These are phyloP conservation scores for Apis mellifera DNA, from an alignment of 1,140 invertebrate species.

Conservation along the genomic window DNA sequence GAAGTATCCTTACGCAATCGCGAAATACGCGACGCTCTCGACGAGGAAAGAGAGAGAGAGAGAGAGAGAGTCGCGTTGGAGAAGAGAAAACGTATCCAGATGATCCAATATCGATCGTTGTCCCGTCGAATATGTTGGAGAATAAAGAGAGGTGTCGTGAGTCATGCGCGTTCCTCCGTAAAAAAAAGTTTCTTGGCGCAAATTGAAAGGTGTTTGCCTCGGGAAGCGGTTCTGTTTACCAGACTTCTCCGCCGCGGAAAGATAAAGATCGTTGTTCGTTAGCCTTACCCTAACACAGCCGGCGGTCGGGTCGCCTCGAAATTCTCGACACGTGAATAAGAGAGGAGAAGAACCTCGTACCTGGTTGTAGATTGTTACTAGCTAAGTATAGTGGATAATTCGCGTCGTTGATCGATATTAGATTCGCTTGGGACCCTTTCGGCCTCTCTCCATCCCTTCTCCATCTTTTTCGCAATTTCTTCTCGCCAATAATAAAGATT, in stretches of 20 bases:
- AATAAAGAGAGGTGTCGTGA: too few relatives aligned
- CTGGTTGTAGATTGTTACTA: slow-evolving; percentile 54
- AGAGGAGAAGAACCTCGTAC: slow-evolving; percentile 40
- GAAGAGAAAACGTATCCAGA: too few relatives aligned
- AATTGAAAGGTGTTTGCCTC: neutral
- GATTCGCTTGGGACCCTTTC: slow-evolving; percentile 16
- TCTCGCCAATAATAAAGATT: too few relatives aligned
- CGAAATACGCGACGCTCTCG: neutral
- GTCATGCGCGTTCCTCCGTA: too few relatives aligned
- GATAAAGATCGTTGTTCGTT: neutral
- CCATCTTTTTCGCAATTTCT: too few relatives aligned
- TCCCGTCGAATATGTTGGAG: too few relatives aligned
- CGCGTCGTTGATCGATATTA: slow-evolving; percentile 12
- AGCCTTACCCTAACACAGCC: slow-evolving; percentile 5
- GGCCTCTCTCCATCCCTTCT: neutral
- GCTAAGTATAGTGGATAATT: slow-evolving; percentile 21
- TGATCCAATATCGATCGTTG: too few relatives aligned
- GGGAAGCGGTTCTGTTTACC: slow-evolving; percentile 6
- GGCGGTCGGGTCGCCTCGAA: neutral
- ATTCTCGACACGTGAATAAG: slow-evolving; percentile 18
- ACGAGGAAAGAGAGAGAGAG: neutral
- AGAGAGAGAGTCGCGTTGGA: too few relatives aligned
- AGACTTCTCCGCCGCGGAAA: neutral
- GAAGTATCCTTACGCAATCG: neutral
- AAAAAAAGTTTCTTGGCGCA: neutral